Evolutionary conservation across 1,140 invertebrate genomes (phyloP), one percentile per base, ranked within the genome.

Genomic region (Drosophila albomicans): DNA sequence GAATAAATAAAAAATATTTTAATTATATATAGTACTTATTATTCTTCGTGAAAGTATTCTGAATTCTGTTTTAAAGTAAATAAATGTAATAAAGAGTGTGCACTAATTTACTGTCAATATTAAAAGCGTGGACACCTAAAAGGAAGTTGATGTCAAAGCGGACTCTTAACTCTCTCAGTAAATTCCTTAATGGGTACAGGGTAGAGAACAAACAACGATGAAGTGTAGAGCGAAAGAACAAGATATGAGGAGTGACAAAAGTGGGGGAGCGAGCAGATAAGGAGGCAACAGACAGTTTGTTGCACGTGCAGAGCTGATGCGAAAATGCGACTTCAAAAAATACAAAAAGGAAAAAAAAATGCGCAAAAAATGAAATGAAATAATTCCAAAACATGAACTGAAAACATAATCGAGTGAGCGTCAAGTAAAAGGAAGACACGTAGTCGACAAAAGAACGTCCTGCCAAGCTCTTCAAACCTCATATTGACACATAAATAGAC

Each of bases 381-480:
- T 88, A 88, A 88, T 88, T 88, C 84, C 84, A 89, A 88, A 88
- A 84, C 84, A 88, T 88, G 85, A 89, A 80, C 84, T 84, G 84
- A 88, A 88, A 89, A 88, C 84, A 87, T 79, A 88, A 89, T 89
- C 81, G 85, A 82, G 80, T 75, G 82, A 84, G 78, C 81, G 84
- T 88, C 84, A 88, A 89, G 72, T 75, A 72, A 25, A 88, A 84
- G 78, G 62, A 81, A 78, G 58, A 79, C 75, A 86, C 84, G 71
- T 66, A 30, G 32, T 11, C 52, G 51, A 35, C 52, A 41, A 30
- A 32, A 35, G 59, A 56, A 61, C 46, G 57, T 62, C 49, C 49
- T 49, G n/a, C 38, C 30, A 62, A 38, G 15, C n/a, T 45, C 46
- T 32, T 7, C 58, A 43, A 38, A 65, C 63, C 63, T 65, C 46